Percentiles rank a stretch among this genome's conserved stretches.
Evolutionary conservation across 2,888 invertebrate species (phyloP).

Genomic region (Galerucella calmariensis): DNA sequence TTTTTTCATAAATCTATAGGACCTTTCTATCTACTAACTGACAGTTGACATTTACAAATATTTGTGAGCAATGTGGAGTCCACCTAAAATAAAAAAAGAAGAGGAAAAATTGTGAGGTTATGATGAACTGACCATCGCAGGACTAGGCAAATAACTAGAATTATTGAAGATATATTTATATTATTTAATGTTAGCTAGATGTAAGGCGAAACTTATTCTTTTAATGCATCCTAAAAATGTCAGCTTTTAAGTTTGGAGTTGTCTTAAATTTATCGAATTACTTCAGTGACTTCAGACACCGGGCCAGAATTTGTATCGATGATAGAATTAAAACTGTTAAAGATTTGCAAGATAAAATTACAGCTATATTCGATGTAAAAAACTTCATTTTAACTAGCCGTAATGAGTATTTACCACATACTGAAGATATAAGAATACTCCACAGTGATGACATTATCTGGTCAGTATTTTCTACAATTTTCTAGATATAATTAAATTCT

Average conservation of each 20-base stretch:
- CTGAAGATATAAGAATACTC: slow-evolving; percentile 42
- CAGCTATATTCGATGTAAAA: slow-evolving; percentile 33
- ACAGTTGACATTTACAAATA: too few relatives aligned
- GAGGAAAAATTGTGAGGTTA: not conserved
- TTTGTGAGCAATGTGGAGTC: too few relatives aligned
- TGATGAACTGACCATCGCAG: not conserved
- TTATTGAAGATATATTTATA: too few relatives aligned
- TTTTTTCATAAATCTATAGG: not conserved
- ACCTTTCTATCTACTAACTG: too few relatives aligned
- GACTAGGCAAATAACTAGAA: too few relatives aligned
- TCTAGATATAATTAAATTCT: not conserved
- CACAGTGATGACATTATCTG: slow-evolving; percentile 38
- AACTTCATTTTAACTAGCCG: slow-evolving; percentile 37
- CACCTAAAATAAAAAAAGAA: not conserved
- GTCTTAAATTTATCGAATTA: slow-evolving; percentile 38
- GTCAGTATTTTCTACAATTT: slow-evolving; percentile 33
- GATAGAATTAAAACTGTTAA: slow-evolving; percentile 34
- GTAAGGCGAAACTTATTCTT: not conserved
- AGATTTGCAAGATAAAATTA: slow-evolving; percentile 38
- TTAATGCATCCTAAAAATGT: not conserved
- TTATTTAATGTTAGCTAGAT: too few relatives aligned
- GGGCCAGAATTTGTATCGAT: slow-evolving; percentile 37
- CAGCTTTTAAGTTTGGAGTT: slow-evolving; percentile 16
- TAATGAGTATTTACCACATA: slow-evolving; percentile 41
- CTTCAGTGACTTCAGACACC: slow-evolving; percentile 40